Evolutionary conservation across 2,113 vertebrate species (phyloP), one percentile per base, ranked within the genome.

Genomic region (Chlamydotis undulata): DNA sequence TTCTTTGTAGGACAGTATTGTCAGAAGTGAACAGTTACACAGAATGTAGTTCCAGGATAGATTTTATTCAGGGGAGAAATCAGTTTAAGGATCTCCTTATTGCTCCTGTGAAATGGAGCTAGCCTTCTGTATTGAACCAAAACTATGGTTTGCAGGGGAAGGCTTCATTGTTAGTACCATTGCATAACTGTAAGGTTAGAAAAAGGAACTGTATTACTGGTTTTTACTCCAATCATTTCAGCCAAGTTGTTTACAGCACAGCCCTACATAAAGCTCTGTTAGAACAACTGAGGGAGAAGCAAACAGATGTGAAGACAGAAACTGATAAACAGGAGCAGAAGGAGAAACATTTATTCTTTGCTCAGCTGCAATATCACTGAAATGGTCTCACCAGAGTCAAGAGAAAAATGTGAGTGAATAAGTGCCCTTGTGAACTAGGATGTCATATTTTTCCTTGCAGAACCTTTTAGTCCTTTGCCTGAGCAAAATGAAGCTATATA

Each of bases 151-250:
- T 73, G 8, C 29, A 28, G 14, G 23, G 4, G 6, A 82, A 89
- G 12, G 15, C 6, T 84, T 91, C 15, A 35, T 5, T 89, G 29
- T 6, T 59, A 68, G 22, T 12, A 79, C 3, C n/a, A 53, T n/a
- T 22, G 57, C 4, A 55, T 45, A 50, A 70, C 59, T 23, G 4
- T 25, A 65, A 26, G 3, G 8, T 57, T 39, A 87, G 18, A 14
- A 89, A 85, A 83, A 63, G 2, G 3, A 75, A 19, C 1, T 1
- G 1, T 4, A 25, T 56, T 64, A 55, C 17, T 61, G 2, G 0
- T 29, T 67, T 87, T 87, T 16, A 60, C 3, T 37, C 6, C 2
- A 69, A 0, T 77, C 5, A 37, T 65, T 69, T 84, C 37, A 70
- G 6, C 26, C 70, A 0, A 24, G 39, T 87, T 7, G n/a, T 71